Percentiles rank a stretch among this genome's conserved stretches.
These are phyloP conservation scores for Spea bombifrons DNA, from an alignment of 2,113 vertebrate species.

Conservation along the genomic window DNA sequence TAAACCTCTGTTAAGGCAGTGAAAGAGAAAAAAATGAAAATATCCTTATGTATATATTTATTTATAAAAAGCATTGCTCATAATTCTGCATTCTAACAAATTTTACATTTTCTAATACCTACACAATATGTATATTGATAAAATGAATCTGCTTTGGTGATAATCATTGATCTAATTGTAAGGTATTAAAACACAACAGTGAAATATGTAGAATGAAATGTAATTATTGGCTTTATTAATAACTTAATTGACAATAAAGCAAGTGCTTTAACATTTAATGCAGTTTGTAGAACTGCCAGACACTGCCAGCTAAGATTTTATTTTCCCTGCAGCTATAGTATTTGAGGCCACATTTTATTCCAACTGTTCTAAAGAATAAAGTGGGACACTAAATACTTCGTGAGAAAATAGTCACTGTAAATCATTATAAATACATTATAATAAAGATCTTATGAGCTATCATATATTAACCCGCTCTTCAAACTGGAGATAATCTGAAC, in stretches of 20 bases:
- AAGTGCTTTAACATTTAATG: constrained; percentile 71
- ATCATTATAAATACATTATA: constrained; percentile 81
- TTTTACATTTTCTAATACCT: no score
- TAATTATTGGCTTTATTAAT: constrained; percentile 74
- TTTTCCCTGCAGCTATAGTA: constrained; percentile 68
- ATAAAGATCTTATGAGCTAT: constrained; percentile 75
- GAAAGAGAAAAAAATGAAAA: no score
- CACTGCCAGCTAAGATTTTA: constrained; percentile 62
- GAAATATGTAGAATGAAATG: constrained; percentile 62
- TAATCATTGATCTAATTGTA: constrained; percentile 58
- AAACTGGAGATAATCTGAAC: constrained; percentile 21
- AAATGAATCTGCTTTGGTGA: constrained; percentile 47
- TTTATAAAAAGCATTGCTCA: no score
- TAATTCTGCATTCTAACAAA: no score
- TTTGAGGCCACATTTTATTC: constrained; percentile 69
- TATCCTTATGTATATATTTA: no score
- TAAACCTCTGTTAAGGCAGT: no score
- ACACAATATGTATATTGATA: constrained; percentile 22
- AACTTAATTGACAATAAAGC: constrained; percentile 77
- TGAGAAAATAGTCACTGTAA: constrained; percentile 72
- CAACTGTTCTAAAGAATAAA: constrained; percentile 46
- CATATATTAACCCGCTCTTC: constrained; percentile 64
- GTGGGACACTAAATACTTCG: constrained; percentile 69
- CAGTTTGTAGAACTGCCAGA: constrained; percentile 68
- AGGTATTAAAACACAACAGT: constrained; percentile 56